phyloP scores from a whole-genome alignment of 2,113 vertebrate genomes.

The Atractosteus spatula region DNA sequence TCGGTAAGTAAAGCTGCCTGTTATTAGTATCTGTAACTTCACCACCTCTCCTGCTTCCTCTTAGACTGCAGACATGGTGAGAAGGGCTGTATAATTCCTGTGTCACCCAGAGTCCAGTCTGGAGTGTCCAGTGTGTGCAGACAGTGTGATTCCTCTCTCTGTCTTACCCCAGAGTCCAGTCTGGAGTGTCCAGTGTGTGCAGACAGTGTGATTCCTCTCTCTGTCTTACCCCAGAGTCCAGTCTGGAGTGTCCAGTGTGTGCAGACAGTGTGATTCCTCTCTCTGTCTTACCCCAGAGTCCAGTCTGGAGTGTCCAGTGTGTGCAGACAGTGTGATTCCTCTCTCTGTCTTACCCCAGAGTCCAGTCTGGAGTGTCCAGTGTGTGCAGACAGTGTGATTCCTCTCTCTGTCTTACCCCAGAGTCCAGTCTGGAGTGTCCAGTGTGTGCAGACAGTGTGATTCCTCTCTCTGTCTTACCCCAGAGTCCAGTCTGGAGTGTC shows the following conservation, averaged over 20 bases:
- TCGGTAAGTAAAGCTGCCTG: constrained; percentile 66
- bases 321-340: no score
- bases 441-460: no score
- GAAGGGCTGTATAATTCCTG: no score
- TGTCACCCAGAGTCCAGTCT: constrained; percentile 32
- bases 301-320: constrained; percentile 93
- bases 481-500: constrained; percentile 91
- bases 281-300: constrained; percentile 60
- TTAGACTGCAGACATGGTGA: no score
- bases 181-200: constrained; percentile 97
- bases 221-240: constrained; percentile 64
- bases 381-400: no score
- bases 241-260: constrained; percentile 94
- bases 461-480: constrained; percentile 12
- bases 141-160: constrained; percentile 32
- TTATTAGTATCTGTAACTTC: no score
- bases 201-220: constrained; percentile 46
- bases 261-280: no score
- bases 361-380: constrained; percentile 91
- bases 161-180: constrained; percentile 67
- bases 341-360: constrained; percentile 57
- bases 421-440: constrained; percentile 88
- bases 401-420: constrained; percentile 51
- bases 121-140: constrained; percentile 96
- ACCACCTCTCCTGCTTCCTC: neutral